Conservation (phyloP, 2,888 invertebrate genomes). For the Heliconius erato region DNA sequence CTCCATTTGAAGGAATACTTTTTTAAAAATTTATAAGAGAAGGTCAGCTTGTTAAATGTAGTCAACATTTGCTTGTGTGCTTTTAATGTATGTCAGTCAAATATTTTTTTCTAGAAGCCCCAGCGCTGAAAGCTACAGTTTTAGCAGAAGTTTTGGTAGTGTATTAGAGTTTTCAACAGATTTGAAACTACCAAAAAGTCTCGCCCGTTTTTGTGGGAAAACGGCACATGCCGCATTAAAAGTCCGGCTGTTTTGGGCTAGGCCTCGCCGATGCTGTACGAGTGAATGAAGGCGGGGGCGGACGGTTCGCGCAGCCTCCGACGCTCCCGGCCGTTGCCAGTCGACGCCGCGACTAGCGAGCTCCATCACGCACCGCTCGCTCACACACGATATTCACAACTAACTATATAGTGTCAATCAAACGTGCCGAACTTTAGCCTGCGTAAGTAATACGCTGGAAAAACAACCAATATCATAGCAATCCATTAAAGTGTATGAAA, state of each 20-base stretch:
- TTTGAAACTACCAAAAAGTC: constrained; percentile 37
- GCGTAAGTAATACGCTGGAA: constrained; percentile 70
- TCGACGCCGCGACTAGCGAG: constrained; percentile 78
- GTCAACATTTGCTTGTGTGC: background rate
- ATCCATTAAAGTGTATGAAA: constrained; percentile 34
- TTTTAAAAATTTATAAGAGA: background rate
- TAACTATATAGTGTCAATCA: constrained; percentile 72
- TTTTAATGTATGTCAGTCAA: background rate
- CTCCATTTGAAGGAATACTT: background rate
- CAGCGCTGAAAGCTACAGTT: constrained; percentile 9
- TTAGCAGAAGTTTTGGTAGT: constrained; percentile 22
- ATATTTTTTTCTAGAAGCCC: background rate
- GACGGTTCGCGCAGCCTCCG: constrained; percentile 81
- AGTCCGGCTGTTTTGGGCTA: constrained; percentile 80
- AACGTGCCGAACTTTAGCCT: constrained; percentile 68
- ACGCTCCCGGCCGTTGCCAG: constrained; percentile 72
- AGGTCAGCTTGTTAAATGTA: background rate
- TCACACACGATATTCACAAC: constrained; percentile 58
- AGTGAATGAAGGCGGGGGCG: constrained; percentile 83
- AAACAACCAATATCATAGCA: background rate
- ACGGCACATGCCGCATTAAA: constrained; percentile 81
- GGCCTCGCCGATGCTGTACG: constrained; percentile 71
- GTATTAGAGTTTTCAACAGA: constrained; percentile 33
- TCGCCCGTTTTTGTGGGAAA: constrained; percentile 64
- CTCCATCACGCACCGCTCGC: constrained; percentile 69